Percentiles rank a stretch among this genome's conserved stretches.
These are phyloP conservation scores for Pollimyrus isidori DNA, from an alignment of 2,113 vertebrate genomes.

Conservation along the genomic window DNA sequence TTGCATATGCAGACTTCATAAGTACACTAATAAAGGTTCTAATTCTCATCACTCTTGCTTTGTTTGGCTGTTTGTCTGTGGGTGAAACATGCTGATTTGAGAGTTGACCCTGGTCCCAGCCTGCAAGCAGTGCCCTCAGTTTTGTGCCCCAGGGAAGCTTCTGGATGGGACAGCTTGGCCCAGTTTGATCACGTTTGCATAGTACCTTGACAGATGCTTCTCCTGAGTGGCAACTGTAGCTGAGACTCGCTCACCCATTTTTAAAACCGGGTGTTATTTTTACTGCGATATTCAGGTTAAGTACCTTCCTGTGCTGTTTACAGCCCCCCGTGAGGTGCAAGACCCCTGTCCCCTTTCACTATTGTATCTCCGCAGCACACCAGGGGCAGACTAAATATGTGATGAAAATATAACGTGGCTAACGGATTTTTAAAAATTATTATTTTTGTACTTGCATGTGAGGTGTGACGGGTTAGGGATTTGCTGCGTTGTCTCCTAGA, in stretches of 20 bases:
- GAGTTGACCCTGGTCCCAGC: neutral
- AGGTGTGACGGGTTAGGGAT: neutral
- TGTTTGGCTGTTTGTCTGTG: neutral
- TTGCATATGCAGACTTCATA: constrained; percentile 90
- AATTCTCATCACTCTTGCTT: constrained; percentile 59
- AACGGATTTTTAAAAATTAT: neutral
- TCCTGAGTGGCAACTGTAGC: neutral
- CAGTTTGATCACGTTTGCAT: neutral
- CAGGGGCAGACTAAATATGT: neutral
- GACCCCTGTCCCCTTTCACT: neutral
- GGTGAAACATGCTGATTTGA: neutral
- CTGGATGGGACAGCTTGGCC: neutral
- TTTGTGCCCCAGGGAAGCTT: neutral
- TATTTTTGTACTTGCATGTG: neutral
- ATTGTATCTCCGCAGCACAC: neutral
- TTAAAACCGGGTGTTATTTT: neutral
- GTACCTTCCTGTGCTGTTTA: neutral
- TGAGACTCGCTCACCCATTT: neutral
- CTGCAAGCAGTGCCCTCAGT: neutral
- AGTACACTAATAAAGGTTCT: constrained; percentile 91
- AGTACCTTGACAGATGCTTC: neutral
- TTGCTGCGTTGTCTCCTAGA: neutral
- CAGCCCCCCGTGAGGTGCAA: neutral
- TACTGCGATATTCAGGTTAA: neutral
- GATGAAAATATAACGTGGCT: neutral